Base-by-base conservation (phyloP, 2,113 vertebrate species). In the Psittacula cyanocephala region DNA sequence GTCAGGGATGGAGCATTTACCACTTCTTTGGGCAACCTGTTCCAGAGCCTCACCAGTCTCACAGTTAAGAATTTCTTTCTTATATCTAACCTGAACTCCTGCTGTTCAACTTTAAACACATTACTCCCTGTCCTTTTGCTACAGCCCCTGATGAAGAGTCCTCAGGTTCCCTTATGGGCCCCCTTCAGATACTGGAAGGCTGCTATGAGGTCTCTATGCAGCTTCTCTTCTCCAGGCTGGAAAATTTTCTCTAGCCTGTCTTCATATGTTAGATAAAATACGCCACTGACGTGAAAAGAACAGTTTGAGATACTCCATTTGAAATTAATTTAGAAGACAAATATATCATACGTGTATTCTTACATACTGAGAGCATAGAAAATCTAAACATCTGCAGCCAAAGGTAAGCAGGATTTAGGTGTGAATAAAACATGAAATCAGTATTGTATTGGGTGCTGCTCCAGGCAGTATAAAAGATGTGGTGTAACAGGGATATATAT, bases 241-340 rank as follows among this genome's bases (percentile, higher is more conserved):
- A 35, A 9, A 35, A 24, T 59, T 59, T 35, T 59, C 22, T 59
- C n/a, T 24, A 59, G 57, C 57, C 33, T 59, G 57, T 23, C 33
- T 59, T 59, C 22, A 2, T 35, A 24, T 59, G 22, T 24, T 35
- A 84, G 28, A 78, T 44, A 33, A 94, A 79, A 92, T 24, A 67
- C 5, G 9, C 55, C 9, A 52, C 35, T n/a, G 22, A 82, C 77
- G 13, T 71, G 33, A 71, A 80, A 86, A 86, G 37, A 91, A 87
- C n/a, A 89, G 49, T 88, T 79, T 84, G 71, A 93, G 39, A 63
- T 46, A 84, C 20, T 52, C 19, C 17, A 31, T 62, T 47, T 41
- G 27, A 95, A 92, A 88, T 69, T 37, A 60, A 11, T 27, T 82
- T 87, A 82, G 71, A 95, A 91, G 37, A 82, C 19, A 92, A 81